Evolutionary conservation across 2,113 vertebrate genomes (phyloP), one percentile per base, ranked within the genome.

Genomic region (Rhea pennata): DNA sequence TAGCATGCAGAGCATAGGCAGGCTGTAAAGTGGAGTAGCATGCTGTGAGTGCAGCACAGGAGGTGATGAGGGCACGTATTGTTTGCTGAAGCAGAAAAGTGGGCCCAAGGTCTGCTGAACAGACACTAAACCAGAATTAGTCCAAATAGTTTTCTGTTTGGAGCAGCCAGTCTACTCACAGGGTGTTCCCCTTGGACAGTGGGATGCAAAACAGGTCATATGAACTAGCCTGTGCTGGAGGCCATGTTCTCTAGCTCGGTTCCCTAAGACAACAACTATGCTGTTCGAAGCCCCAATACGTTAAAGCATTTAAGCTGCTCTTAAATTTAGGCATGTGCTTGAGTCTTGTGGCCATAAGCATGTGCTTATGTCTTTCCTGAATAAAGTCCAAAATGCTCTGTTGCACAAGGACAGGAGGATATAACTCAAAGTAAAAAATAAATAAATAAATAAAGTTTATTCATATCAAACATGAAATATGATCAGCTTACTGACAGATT

Each of bases 11-110:
- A 31, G 29, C 44, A 53, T 0, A 0, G 39, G 48, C 23, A 56
- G 48, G 24, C 44, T 64, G 44, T 44, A 5, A 44, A 22, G 22
- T 15, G 15, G 36, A 50, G 36, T 9, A 78, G n/a, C 2, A 1
- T 15, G 27, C n/a, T 72, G 29, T 58, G 39, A 44, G 9, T 6
- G 9, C 21, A 16, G 46, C 21, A 39, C 79, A 17, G 6, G 71
- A 62, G n/a, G 31, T 2, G 1, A 16, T 40, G 44, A 29, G 19
- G 53, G 6, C 54, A 48, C 15, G 6, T 3, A 4, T 0, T 46
- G 4, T 4, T 5, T 20, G 21, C 33, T 84, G 65, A 84, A 88
- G 50, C 40, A 94, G 29, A 73, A 33, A 31, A 76, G 8, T 2
- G 44, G 40, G 26, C 15, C 16, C 33, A 77, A 62, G 14, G 23